Conservation (phyloP, 2,113 vertebrate species). For the Phrynosoma platyrhinos region DNA sequence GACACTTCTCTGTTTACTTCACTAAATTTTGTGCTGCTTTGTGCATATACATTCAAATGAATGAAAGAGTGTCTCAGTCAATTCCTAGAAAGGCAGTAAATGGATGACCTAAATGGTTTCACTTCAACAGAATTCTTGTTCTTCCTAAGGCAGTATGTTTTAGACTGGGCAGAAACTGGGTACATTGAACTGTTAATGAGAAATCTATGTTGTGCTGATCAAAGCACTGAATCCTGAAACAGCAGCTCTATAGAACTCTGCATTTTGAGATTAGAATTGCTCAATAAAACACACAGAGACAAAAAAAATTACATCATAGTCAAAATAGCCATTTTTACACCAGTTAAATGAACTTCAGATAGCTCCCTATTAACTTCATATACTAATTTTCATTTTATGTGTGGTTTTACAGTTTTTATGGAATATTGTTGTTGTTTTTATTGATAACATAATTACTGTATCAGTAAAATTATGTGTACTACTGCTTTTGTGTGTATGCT, state of each 20-base stretch:
- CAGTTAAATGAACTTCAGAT: neutral
- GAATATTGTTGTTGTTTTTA: neutral
- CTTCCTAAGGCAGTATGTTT: slow-evolving; percentile 27
- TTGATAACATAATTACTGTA: slow-evolving; percentile 32
- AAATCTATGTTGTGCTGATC: slow-evolving; percentile 30
- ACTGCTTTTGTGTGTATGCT: neutral
- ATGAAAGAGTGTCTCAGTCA: neutral
- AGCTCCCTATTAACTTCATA: neutral
- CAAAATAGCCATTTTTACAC: neutral
- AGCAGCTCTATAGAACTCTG: neutral
- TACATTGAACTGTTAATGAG: slow-evolving; percentile 25
- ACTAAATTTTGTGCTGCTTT: slow-evolving; percentile 9
- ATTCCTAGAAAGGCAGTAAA: slow-evolving; percentile 29
- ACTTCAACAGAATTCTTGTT: slow-evolving; percentile 1
- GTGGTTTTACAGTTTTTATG: neutral
- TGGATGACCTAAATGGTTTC: slow-evolving; percentile 30
- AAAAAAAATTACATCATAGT: neutral
- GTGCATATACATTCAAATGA: slow-evolving; percentile 34
- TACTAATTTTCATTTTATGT: neutral
- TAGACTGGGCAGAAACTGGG: slow-evolving; percentile 32
- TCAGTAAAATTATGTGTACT: neutral
- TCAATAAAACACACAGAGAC: neutral
- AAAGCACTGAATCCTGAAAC: slow-evolving; percentile 8
- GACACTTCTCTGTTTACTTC: neutral
- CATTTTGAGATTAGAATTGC: neutral